Base-by-base conservation (phyloP, 2,888 invertebrate species). In the Hyposoter dolosus region DNA sequence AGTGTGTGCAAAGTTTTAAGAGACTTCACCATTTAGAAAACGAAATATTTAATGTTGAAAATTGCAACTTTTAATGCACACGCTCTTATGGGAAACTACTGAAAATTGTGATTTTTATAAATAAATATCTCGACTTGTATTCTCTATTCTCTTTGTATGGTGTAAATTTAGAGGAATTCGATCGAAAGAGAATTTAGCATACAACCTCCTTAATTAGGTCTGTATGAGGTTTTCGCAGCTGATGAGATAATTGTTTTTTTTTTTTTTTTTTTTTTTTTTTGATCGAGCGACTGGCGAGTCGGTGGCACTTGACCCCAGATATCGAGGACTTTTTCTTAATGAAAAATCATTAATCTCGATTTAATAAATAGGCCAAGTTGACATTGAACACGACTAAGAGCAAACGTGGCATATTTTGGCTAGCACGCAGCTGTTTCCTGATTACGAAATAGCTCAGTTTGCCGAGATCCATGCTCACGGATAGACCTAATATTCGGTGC, bases 401-500 rank as follows among this genome's bases (percentile, higher is more conserved):
- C 45, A 76, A 69, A 69, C 7, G 35, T 45, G 19, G 60, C 32
- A 60, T 60, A 19, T 79, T 43, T 82, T 82, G 45, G 68, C 75
- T 82, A 56, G 82, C 82, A 60, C 28, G 72, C 80, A 53, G 0
- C 95, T 96, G 90, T 96, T 96, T 91, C 96, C 96, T 2, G 96
- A 96, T 0, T 96, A 96, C 91, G 96, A 96, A 0, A 95, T 96
- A 0, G 95, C 96, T 5, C 94, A 94, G 43, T 82, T 32, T 9
- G 28, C 63, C 47, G 74, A 78, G 72, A 74, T 28, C 56, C 63
- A 84, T 80, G 63, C 53, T 50, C 60, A 76, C 19, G 69, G 43
- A 63, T 66, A 56, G 78, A 50, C 50, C 53, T 76, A 32, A 56
- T 15, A 83, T 79, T 80, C n/a, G 75, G 28, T 40, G 56, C 74